Base-by-base conservation (phyloP, 2,113 vertebrate species). In the Saccopteryx bilineata region DNA sequence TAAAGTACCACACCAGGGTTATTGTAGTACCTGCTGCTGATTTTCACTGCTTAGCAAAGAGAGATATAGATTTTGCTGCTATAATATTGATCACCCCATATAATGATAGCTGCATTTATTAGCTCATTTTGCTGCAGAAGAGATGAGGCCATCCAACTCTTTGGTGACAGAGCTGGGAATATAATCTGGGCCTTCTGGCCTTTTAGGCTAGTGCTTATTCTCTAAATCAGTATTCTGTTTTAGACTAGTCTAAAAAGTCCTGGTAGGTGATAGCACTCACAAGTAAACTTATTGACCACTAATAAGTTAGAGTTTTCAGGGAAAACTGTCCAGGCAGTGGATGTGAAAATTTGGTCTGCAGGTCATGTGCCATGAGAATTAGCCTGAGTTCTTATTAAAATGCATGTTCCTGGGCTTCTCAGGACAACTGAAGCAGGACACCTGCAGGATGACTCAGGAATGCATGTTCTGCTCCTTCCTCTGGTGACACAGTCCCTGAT, bases 21-120 rank as follows among this genome's bases (percentile, higher is more conserved):
- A 31, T 39, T 2, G 0, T 90, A 86, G 52, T 78, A 33, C 33
- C 21, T 72, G n/a, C 15, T 93, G 21, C 31, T 66, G 21, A 54
- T 80, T 90, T 92, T 87, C 56, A 58, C 75, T 83, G 65, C 69
- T 84, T 79, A 61, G 50, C 68, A 87, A 83, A 87, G 26, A 83
- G 31, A 90, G 50, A 66, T 50, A 33, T 75, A 3, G 10, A 66
- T 92, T 95, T 95, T 83, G n/a, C 7, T 87, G 54, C 39, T 78
- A 39, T 65, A n/a, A 80, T 65, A 5, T 78, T 93, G 46, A 91
- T 82, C 23, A 79, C 24, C 24, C 12, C 26, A 9, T 31, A 1
- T 94, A 78, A 31, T 83, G 48, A 54, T 87, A 39, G 21, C 46
- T 81, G 6, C 2, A 65, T 24, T 17, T 95, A n/a, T 65, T 80